phyloP scores from a whole-genome alignment of 2,888 invertebrate species.

The Drosophila differens region DNA sequence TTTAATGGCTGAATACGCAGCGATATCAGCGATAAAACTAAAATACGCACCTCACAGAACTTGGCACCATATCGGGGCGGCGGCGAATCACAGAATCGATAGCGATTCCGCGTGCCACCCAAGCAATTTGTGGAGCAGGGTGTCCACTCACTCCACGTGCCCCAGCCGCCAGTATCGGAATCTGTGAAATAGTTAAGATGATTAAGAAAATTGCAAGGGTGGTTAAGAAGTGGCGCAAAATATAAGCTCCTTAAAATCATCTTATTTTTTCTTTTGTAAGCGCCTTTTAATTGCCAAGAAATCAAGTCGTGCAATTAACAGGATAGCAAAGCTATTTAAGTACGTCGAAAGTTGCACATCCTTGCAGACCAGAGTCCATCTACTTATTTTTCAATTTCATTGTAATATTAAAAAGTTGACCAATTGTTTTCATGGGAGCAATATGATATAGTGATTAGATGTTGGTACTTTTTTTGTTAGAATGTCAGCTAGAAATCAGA shows the following conservation, averaged over 20 bases:
- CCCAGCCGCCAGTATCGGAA: conserved; percentile 92
- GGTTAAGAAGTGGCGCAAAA: not conserved
- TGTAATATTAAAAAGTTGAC: not conserved
- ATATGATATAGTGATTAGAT: not conserved
- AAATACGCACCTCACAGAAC: conserved; percentile 90
- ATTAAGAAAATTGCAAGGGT: conserved; percentile 13
- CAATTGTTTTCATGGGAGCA: not conserved
- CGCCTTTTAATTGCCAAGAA: conserved; percentile 1
- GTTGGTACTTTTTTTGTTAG: not conserved
- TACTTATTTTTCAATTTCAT: not conserved
- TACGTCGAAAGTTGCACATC: not conserved
- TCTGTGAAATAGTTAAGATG: conserved; percentile 86
- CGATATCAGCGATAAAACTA: not conserved
- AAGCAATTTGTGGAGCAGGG: conserved; percentile 92
- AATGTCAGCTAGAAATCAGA: too few relatives aligned
- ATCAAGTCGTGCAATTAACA: not conserved
- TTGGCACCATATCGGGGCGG: conserved; percentile 95
- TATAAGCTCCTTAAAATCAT: not conserved
- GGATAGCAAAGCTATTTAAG: not conserved
- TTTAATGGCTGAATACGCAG: conserved; percentile 22
- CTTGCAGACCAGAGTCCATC: not conserved
- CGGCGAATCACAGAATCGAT: conserved; percentile 95
- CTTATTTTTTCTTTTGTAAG: not conserved
- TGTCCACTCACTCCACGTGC: conserved; percentile 94
- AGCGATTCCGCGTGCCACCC: conserved; percentile 92